Conservation (phyloP, 2,888 invertebrate genomes). For the Litoditis marina region DNA sequence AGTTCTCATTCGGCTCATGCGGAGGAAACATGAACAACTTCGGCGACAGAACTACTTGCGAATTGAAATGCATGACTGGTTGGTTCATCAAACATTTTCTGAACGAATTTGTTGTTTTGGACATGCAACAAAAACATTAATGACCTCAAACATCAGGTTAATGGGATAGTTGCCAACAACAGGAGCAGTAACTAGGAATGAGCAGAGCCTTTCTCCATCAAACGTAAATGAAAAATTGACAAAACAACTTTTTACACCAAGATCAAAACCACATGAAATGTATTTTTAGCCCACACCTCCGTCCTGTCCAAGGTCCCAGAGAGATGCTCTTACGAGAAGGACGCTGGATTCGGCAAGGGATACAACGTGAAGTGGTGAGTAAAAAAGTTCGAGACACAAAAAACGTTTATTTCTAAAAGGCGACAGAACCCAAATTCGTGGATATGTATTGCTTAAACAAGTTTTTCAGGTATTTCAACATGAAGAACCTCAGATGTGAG, state of each 20-base stretch:
- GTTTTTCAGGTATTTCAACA: constrained; percentile 55
- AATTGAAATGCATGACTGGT: constrained; percentile 38
- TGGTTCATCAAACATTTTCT: neutral
- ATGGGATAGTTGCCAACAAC: no score
- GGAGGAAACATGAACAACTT: constrained; percentile 60
- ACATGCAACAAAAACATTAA: neutral
- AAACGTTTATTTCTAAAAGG: no score
- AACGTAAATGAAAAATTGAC: constrained; percentile 23
- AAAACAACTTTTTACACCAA: constrained; percentile 36
- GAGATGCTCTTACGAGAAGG: constrained; percentile 50
- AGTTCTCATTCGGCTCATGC: constrained; percentile 58
- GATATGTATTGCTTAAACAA: neutral
- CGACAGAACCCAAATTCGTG: constrained; percentile 3
- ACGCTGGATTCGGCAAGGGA: constrained; percentile 54
- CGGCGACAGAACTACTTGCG: constrained; percentile 40
- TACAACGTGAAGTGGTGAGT: constrained; percentile 54
- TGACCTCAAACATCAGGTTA: no score
- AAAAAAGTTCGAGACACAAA: no score
- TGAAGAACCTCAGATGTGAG: constrained; percentile 57
- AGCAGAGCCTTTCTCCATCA: no score
- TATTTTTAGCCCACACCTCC: constrained; percentile 21
- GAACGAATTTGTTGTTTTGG: neutral
- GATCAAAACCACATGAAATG: constrained; percentile 31
- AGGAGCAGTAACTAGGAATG: no score
- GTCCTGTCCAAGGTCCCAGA: constrained; percentile 47